Evolutionary conservation across 1,140 invertebrate species (phyloP).

Genomic region (Sipha flava): DNA sequence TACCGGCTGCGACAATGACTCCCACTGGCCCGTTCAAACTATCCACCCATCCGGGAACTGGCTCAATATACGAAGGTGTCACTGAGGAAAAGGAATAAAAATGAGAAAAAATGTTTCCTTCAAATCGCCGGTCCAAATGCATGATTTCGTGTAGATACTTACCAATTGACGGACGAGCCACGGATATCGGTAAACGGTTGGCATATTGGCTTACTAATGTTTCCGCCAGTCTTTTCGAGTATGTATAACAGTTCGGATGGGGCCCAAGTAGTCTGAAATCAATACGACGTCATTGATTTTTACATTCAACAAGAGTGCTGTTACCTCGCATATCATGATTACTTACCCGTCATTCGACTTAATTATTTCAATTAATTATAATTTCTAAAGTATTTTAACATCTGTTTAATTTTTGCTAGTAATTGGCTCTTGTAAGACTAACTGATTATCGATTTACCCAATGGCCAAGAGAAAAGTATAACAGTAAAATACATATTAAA

Average conservation of each 20-base stretch:
- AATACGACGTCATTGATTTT: conserved; percentile 1
- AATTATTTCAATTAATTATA: no score
- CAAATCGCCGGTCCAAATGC: not conserved
- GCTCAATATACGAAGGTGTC: conserved; percentile 42
- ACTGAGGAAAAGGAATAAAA: conserved; percentile 39
- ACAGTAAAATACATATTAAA: no score
- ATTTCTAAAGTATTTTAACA: no score
- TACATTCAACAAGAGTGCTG: not conserved
- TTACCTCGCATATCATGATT: no score
- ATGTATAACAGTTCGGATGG: conserved; percentile 51
- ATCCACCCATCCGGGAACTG: conserved; percentile 56
- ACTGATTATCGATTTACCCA: no score
- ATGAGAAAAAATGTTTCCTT: not conserved
- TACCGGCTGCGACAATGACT: conserved; percentile 45
- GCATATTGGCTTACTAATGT: conserved; percentile 44
- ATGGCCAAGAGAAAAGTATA: no score
- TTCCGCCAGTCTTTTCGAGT: conserved; percentile 50
- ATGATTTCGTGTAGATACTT: conserved; percentile 40
- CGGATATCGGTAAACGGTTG: conserved; percentile 49
- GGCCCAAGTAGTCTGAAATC: conserved; percentile 44
- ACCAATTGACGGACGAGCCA: conserved; percentile 64
- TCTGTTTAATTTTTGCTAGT: no score
- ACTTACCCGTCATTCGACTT: no score
- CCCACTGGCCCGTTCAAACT: conserved; percentile 59
- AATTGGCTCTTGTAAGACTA: no score